phyloP scores from a whole-genome alignment of 2,797 vertebrate genomes.

The Trachurus trachurus region DNA sequence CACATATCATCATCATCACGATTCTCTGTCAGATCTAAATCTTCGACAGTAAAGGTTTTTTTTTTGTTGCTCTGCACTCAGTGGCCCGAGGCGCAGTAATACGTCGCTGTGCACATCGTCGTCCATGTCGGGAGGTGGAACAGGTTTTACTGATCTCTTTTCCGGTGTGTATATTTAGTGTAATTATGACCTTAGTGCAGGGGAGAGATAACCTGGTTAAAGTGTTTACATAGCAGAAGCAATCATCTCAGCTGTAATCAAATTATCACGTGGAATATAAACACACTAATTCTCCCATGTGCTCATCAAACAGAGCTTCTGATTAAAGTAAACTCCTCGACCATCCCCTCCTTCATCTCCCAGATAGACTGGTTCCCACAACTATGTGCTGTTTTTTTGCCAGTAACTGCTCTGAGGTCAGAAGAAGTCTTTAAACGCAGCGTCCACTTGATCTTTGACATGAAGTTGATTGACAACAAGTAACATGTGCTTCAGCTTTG shows the following conservation, averaged over 20 bases:
- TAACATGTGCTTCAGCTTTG: not conserved
- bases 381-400: too few species aligned
- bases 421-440: not conserved
- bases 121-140: not conserved
- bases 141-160: not conserved
- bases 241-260: conserved; percentile 39
- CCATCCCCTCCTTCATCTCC: not conserved
- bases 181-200: not conserved
- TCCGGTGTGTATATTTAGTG: not conserved
- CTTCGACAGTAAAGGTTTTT: not conserved
- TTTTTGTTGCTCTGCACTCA: not conserved
- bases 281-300: conserved; percentile 8
- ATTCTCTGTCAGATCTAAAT: not conserved
- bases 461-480: not conserved
- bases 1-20: not conserved
- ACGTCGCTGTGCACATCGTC: not conserved
- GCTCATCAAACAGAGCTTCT: conserved; percentile 13
- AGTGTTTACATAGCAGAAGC: conserved; percentile 25
- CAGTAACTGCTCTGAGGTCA: not conserved
- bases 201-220: conserved; percentile 2
- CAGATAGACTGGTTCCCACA: not conserved
- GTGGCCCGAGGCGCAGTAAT: not conserved
- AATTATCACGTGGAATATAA: conserved; percentile 13
- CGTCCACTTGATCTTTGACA: not conserved
- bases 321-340: not conserved